A percentile compares a stretch with the other conserved stretches of the same genome.
These are phyloP conservation scores for Scaptomyza tumidula DNA, from an alignment of 2,888 invertebrate genomes.

Conservation along the genomic window DNA sequence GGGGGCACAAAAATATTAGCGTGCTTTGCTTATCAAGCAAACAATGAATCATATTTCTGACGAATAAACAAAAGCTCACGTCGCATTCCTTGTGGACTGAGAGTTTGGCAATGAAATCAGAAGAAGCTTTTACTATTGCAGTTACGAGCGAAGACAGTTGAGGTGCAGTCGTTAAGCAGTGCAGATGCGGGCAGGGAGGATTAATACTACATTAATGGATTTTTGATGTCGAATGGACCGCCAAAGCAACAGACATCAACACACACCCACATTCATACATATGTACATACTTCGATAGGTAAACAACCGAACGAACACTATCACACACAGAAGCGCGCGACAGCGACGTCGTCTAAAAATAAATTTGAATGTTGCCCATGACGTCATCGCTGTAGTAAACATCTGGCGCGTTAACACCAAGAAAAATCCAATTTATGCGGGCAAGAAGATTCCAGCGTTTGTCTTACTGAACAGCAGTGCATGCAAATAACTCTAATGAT, in stretches of 20 bases:
- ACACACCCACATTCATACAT: constrained; percentile 17
- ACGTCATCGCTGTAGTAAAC: constrained; percentile 76
- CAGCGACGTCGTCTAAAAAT: constrained; percentile 59
- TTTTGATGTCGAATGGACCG: constrained; percentile 18
- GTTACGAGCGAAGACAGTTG: constrained; percentile 43
- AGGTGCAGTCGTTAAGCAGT: constrained; percentile 37
- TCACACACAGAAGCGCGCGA: constrained; percentile 13
- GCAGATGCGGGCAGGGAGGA: constrained; percentile 28
- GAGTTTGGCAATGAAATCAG: constrained; percentile 12
- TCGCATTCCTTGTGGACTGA: constrained; percentile 46
- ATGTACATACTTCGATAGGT: constrained; percentile 24
- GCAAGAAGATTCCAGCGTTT: constrained; percentile 23
- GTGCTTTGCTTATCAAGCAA: constrained; percentile 48
- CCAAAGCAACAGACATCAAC: constrained; percentile 20
- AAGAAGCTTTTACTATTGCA: constrained; percentile 15
- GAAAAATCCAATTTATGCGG: constrained; percentile 56
- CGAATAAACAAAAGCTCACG: constrained; percentile 58
- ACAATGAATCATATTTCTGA: constrained; percentile 68
- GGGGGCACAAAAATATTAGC: constrained; percentile 8
- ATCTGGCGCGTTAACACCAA: constrained; percentile 66
- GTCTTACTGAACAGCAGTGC: constrained; percentile 1
- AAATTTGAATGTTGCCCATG: constrained; percentile 68
- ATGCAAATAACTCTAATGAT: constrained; percentile 15
- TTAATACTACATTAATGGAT: neutral
- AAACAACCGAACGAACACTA: constrained; percentile 51